phyloP scores from a whole-genome alignment of 2,888 invertebrate genomes.

The Salpingus planirostris region DNA sequence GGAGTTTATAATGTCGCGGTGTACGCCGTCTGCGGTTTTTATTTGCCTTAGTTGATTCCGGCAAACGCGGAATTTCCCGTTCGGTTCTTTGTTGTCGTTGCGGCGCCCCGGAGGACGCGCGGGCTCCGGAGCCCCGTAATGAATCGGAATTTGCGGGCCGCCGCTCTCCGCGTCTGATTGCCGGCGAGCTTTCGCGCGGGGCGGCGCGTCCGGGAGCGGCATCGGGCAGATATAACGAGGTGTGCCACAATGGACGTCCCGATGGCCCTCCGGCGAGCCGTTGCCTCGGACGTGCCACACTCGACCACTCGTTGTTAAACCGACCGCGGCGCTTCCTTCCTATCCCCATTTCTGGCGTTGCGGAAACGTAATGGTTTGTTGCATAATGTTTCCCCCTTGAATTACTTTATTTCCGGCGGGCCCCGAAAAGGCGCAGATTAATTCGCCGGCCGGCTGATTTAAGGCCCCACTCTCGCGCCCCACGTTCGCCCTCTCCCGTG shows the following conservation, averaged over 20 bases:
- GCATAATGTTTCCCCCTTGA: constrained; percentile 16
- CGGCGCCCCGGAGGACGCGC: too few relatives aligned
- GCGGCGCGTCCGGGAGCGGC: constrained; percentile 2
- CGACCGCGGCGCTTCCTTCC: constrained; percentile 15
- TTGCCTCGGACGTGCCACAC: constrained; percentile 20
- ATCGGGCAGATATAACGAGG: constrained; percentile 16
- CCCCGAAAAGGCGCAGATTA: background rate
- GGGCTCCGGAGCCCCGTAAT: too few relatives aligned
- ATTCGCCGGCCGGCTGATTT: too few relatives aligned
- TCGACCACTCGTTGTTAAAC: constrained; percentile 14
- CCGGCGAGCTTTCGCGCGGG: constrained; percentile 3
- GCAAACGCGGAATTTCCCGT: too few relatives aligned
- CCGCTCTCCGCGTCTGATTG: too few relatives aligned
- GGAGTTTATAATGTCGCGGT: too few relatives aligned
- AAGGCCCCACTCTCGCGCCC: too few relatives aligned
- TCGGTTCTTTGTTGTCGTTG: too few relatives aligned
- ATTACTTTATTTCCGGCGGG: constrained; percentile 12
- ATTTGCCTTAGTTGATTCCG: too few relatives aligned
- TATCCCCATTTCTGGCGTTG: constrained; percentile 11
- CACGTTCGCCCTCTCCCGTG: too few relatives aligned
- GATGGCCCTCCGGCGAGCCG: constrained; percentile 22
- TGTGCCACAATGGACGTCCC: constrained; percentile 20
- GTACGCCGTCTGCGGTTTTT: too few relatives aligned
- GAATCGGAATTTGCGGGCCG: too few relatives aligned
- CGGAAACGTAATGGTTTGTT: constrained; percentile 13